Conservation (phyloP, 2,888 invertebrate genomes). For the Kryphioiulus occultus region DNA sequence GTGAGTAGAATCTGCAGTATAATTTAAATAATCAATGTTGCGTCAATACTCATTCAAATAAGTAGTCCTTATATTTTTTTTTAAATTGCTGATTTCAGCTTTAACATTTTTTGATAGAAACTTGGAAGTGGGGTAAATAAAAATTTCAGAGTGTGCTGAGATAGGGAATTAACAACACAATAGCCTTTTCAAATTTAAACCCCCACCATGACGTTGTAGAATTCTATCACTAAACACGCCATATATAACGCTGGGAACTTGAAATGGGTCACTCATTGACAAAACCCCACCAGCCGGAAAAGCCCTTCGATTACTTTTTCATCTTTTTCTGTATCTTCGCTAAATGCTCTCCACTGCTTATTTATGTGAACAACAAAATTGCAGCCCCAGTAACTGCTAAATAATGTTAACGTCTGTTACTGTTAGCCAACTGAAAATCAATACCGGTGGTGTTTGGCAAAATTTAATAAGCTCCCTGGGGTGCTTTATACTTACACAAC, state of each 20-base stretch:
- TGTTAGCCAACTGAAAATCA: neutral
- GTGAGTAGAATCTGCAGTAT: slow-evolving; percentile 64
- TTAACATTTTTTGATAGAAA: too few species aligned
- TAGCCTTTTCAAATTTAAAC: too few species aligned
- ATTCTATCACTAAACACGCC: too few species aligned
- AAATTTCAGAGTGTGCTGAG: too few species aligned
- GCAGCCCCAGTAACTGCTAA: neutral
- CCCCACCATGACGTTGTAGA: too few species aligned
- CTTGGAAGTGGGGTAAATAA: too few species aligned
- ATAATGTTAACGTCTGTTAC: neutral
- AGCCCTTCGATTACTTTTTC: neutral
- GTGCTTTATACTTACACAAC: neutral
- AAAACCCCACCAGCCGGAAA: neutral
- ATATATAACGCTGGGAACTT: too few species aligned
- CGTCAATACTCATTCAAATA: neutral
- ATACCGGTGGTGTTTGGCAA: neutral
- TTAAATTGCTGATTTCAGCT: too few species aligned
- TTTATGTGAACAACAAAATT: neutral
- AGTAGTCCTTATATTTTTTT: neutral
- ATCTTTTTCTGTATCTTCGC: neutral
- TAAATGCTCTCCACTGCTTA: neutral
- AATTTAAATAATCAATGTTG: neutral
- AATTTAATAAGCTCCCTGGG: slow-evolving; percentile 1
- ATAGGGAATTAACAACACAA: too few species aligned
- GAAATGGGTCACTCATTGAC: neutral